These are phyloP conservation scores for Caenorhabditis sp. DNA, from an alignment of 2,888 invertebrate species.

Conservation along the genomic window DNA sequence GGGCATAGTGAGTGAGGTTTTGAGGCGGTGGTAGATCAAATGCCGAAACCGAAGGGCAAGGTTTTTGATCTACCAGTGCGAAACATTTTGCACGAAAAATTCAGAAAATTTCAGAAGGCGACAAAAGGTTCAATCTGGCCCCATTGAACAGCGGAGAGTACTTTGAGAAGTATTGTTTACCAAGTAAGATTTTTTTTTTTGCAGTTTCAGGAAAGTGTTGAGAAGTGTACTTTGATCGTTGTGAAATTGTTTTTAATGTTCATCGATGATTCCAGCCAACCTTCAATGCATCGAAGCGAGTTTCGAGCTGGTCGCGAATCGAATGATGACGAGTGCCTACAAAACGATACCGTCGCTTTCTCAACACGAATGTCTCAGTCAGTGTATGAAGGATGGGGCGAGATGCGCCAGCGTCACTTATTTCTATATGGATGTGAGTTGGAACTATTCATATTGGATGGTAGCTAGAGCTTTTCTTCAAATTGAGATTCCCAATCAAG, in stretches of 20 bases:
- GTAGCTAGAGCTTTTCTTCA: too few relatives aligned
- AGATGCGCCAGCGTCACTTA: constrained; percentile 83
- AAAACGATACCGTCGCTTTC: constrained; percentile 70
- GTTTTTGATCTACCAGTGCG: too few relatives aligned
- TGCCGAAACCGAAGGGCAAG: too few relatives aligned
- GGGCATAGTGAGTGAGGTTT: constrained; percentile 65
- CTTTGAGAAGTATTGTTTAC: constrained; percentile 81
- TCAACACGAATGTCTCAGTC: constrained; percentile 75
- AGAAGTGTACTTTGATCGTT: not conserved
- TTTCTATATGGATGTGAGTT: constrained; percentile 69
- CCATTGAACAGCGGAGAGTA: constrained; percentile 79
- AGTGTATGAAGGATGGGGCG: constrained; percentile 77
- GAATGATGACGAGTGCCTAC: constrained; percentile 74
- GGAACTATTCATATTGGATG: too few relatives aligned
- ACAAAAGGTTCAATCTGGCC: constrained; percentile 71
- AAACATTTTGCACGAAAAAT: too few relatives aligned
- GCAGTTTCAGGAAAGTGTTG: not conserved
- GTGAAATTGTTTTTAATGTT: not conserved
- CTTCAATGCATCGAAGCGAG: constrained; percentile 78
- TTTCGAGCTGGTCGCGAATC: constrained; percentile 78
- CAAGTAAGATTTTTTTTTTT: constrained; percentile 61
- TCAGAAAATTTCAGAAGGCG: constrained; percentile 45
- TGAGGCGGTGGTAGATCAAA: too few relatives aligned
- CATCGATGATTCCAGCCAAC: constrained; percentile 69
- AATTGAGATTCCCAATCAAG: too few relatives aligned